Percentiles rank a stretch among this genome's conserved stretches.
Evolutionary conservation across 2,113 vertebrate species (phyloP).

Genomic region (Speoplatyrhinus poulsoni): DNA sequence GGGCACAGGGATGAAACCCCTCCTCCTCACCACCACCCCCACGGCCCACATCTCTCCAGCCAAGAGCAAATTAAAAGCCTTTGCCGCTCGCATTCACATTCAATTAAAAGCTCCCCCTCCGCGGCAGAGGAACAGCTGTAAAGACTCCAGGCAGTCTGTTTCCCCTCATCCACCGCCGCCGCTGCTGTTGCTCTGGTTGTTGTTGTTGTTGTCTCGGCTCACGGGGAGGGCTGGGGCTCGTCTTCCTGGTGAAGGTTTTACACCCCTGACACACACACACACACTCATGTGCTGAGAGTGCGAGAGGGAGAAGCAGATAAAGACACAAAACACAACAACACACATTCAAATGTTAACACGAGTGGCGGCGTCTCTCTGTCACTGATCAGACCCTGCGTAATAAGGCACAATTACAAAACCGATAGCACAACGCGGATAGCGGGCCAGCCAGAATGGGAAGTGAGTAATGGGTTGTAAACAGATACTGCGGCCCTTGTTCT

Average conservation of each 20-base stretch:
- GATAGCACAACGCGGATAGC: slow-evolving; percentile 51
- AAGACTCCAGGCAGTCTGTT: slow-evolving; percentile 76
- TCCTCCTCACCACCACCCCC: slow-evolving; percentile 3
- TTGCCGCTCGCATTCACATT: slow-evolving; percentile 71
- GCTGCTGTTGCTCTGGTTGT: slow-evolving; percentile 29
- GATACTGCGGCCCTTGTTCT: slow-evolving; percentile 38
- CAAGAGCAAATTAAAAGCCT: slow-evolving; percentile 77
- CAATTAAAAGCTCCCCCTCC: slow-evolving; percentile 80
- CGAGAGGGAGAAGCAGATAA: slow-evolving; percentile 43
- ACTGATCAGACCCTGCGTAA: slow-evolving; percentile 63
- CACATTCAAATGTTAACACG: slow-evolving; percentile 67
- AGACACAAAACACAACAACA: slow-evolving; percentile 27
- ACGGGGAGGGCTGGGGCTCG: slow-evolving; percentile 42
- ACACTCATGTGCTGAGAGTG: slow-evolving; percentile 23
- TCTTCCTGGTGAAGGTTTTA: slow-evolving; percentile 35
- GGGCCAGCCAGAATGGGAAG: slow-evolving; percentile 52
- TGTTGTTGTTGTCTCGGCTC: neutral
- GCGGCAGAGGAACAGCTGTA: slow-evolving; percentile 75
- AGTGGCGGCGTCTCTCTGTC: slow-evolving; percentile 55
- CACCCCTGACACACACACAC: slow-evolving; percentile 23
- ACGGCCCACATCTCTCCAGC: slow-evolving; percentile 48
- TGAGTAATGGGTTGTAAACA: slow-evolving; percentile 65
- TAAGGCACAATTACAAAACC: slow-evolving; percentile 66
- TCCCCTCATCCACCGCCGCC: neutral
- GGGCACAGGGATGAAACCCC: slow-evolving; percentile 17